Base-by-base conservation (phyloP, 2,888 invertebrate genomes). In the Stenichneumon culpator region DNA sequence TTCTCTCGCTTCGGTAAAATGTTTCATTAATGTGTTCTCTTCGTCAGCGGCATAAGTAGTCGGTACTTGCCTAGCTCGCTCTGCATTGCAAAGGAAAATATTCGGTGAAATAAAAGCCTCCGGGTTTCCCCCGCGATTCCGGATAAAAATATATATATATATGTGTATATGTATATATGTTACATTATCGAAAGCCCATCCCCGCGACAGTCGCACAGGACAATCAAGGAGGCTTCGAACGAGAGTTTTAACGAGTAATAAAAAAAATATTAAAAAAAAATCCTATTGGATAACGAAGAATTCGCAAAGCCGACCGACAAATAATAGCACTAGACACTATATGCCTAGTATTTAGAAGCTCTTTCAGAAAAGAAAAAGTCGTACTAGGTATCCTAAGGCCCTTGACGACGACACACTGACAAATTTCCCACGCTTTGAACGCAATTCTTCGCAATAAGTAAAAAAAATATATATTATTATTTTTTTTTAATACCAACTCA, bases 241-340 rank as follows among this genome's bases (percentile, higher is more conserved):
- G 57, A 22, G 57, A 57, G 57, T 22, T 57, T 57, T 57, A 57
- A 57, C 25, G 57, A 57, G 3, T 57, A 25, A 25, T 25, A 57
- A 22, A 57, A 57, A 57, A 22, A 22, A 57, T 9, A 14, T 39
- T 39, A 60, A 28, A 60, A 60, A 60, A 25, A 16, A 28, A 60
- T 16, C 19, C 32, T 22, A 77, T 69, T 67, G 36, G 44, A 73
- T 28, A 78, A 78, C 67, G 82, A 65, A 79, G 32, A 78, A 74
- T 74, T 74, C 32, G 82, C 79, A 72, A 82, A 84, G 77, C 82
- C 82, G 74, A 82, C 54, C 2, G 28, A 77, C 36, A 82, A 79
- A 78, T 28, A 79, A 74, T 69, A 74, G 78, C 78, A 75, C 47
- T 50, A 57, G 69, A 75, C 83, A 84, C 80, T 81, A 81, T 69